Conservation (phyloP, 2,113 vertebrate species). For the human region DNA sequence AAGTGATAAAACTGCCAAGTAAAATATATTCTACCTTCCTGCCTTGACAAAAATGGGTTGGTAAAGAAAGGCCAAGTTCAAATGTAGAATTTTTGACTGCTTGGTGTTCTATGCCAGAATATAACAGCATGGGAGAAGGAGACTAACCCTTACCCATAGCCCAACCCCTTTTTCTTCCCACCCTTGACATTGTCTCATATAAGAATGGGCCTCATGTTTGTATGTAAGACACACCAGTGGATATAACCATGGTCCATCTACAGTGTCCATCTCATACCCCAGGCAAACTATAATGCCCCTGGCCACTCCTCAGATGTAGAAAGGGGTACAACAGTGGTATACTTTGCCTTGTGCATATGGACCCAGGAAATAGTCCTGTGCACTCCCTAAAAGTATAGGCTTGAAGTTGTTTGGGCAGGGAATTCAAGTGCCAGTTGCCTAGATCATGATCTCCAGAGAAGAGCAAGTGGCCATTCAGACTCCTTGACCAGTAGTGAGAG, state of each 20-base stretch:
- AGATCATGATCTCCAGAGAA: background rate
- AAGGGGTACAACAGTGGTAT: background rate
- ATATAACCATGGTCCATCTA: background rate
- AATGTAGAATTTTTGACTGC: background rate
- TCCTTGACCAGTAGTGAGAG: background rate
- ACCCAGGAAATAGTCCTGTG: background rate
- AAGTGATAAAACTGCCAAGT: background rate
- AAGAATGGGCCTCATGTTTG: background rate
- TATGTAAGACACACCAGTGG: too few relatives aligned
- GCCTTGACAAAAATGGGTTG: background rate
- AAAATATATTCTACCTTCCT: background rate
- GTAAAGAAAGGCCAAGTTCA: background rate
- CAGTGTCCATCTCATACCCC: background rate
- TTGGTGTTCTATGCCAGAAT: background rate
- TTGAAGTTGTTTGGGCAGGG: background rate
- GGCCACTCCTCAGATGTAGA: background rate
- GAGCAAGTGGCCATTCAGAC: background rate
- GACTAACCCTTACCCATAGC: accelerated
- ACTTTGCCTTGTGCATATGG: background rate
- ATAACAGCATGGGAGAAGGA: background rate
- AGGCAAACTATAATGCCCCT: background rate
- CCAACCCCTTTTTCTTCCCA: background rate
- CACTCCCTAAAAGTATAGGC: background rate
- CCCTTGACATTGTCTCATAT: background rate
- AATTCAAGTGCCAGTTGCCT: background rate